Percentiles rank a stretch among this genome's conserved stretches.
These are phyloP conservation scores for Leptura quadrifasciata DNA, from an alignment of 2,888 invertebrate genomes.

Conservation along the genomic window DNA sequence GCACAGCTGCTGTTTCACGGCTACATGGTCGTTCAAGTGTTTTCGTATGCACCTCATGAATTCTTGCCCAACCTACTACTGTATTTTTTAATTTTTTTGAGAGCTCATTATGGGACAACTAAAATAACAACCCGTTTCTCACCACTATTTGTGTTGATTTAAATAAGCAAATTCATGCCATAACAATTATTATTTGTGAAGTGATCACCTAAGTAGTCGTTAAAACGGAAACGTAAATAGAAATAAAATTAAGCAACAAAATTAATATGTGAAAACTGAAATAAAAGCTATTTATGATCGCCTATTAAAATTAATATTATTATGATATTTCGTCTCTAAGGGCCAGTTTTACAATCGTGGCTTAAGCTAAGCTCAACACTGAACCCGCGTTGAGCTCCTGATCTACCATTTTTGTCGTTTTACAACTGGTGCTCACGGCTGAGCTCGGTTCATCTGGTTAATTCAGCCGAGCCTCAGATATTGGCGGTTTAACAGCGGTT, in stretches of 20 bases:
- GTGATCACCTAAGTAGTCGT: constrained; percentile 14
- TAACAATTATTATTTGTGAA: constrained; percentile 24
- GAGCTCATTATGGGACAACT: constrained; percentile 33
- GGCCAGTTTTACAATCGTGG: too few relatives aligned
- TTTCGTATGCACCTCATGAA: constrained; percentile 61
- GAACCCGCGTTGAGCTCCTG: too few relatives aligned
- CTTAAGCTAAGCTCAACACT: too few relatives aligned
- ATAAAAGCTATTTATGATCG: background rate
- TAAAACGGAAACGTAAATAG: background rate
- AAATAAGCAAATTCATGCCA: constrained; percentile 27
- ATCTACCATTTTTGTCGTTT: too few relatives aligned
- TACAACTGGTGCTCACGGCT: too few relatives aligned
- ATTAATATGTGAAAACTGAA: background rate
- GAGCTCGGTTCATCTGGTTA: too few relatives aligned
- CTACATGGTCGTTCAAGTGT: constrained; percentile 69
- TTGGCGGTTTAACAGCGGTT: too few relatives aligned
- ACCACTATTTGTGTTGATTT: constrained; percentile 26
- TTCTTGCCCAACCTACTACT: constrained; percentile 50
- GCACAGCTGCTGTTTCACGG: constrained; percentile 73
- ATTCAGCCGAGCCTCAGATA: too few relatives aligned
- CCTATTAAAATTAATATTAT: too few relatives aligned
- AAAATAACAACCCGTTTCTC: constrained; percentile 41
- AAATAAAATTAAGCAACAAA: background rate
- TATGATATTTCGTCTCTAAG: too few relatives aligned
- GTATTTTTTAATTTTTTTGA: constrained; percentile 55